Percentiles rank a stretch among this genome's conserved stretches.
Conservation (phyloP, 2,797 vertebrate genomes). For the Neostethus bicornis region DNA sequence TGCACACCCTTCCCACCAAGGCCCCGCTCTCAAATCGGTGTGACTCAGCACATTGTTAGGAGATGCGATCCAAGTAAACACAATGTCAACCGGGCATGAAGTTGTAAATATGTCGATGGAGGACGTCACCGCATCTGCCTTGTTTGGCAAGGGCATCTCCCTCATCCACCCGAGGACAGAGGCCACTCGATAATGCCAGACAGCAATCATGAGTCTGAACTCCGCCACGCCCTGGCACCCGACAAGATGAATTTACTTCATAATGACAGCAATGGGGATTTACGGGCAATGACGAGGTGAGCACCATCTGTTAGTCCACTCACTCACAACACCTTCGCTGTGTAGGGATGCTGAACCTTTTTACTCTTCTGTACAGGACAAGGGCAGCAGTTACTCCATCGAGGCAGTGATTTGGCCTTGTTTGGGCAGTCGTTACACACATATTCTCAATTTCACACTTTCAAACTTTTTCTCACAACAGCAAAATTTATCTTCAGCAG, state of each 20-base stretch:
- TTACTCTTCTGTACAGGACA: constrained; percentile 18
- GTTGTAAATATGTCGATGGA: constrained; percentile 62
- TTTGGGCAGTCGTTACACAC: constrained; percentile 14
- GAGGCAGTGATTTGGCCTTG: constrained; percentile 18
- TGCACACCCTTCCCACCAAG: not conserved
- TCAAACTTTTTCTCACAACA: constrained; percentile 18
- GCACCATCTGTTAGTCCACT: constrained; percentile 41
- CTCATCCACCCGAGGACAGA: constrained; percentile 29
- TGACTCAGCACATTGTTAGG: constrained; percentile 56
- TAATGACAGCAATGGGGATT: constrained; percentile 65
- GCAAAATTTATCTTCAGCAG: constrained; percentile 6
- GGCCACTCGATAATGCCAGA: constrained; percentile 57
- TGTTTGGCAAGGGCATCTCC: constrained; percentile 59
- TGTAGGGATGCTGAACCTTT: constrained; percentile 35
- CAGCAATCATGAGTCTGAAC: constrained; percentile 57
- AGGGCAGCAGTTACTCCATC: constrained; percentile 9
- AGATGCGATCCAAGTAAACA: constrained; percentile 33
- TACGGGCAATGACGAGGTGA: constrained; percentile 40
- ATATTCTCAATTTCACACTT: constrained; percentile 16
- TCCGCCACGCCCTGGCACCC: constrained; percentile 44
- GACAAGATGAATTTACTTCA: constrained; percentile 66
- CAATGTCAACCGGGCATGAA: constrained; percentile 58
- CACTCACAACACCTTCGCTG: constrained; percentile 23
- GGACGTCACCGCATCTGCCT: constrained; percentile 37
- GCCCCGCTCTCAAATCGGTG: constrained; percentile 10